Conservation (phyloP, 2,113 vertebrate genomes). For the Hippocampus mohnikei region DNA sequence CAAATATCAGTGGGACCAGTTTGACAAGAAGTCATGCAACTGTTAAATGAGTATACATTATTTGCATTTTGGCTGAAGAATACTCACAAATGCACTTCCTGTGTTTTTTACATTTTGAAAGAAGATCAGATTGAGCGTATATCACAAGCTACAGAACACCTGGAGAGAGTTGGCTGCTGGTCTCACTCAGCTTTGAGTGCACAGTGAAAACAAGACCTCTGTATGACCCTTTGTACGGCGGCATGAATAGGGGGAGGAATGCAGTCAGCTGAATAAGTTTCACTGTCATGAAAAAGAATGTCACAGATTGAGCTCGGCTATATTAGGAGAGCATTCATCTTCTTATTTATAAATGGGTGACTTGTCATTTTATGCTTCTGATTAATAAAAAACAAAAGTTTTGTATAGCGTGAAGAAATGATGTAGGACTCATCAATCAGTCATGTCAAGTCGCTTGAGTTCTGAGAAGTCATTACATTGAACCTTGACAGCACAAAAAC, state of each 20-base stretch:
- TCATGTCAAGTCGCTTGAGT: background rate
- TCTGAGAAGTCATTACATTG: background rate
- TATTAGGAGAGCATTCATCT: background rate
- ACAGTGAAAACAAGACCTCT: constrained; percentile 17
- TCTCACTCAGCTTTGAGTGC: constrained; percentile 3
- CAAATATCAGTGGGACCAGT: constrained; percentile 37
- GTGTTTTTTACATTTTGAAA: background rate
- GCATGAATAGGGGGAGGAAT: constrained; percentile 38
- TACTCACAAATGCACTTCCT: background rate
- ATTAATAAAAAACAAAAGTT: background rate
- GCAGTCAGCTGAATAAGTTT: background rate
- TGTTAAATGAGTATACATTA: constrained; percentile 5
- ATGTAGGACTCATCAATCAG: background rate
- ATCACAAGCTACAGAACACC: constrained; percentile 3
- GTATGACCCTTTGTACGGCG: constrained; percentile 25
- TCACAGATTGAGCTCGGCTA: background rate
- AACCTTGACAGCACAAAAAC: background rate
- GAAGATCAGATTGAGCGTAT: background rate
- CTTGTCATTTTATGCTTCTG: no score
- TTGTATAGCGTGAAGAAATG: background rate
- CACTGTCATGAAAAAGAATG: background rate
- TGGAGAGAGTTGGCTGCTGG: constrained; percentile 4
- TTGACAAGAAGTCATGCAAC: constrained; percentile 30
- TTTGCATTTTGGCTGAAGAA: background rate
- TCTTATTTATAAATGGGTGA: no score